A percentile compares a stretch with the other conserved stretches of the same genome.
Conservation (phyloP, 2,113 vertebrate genomes). For the Sinocyclocheilus grahami region DNA sequence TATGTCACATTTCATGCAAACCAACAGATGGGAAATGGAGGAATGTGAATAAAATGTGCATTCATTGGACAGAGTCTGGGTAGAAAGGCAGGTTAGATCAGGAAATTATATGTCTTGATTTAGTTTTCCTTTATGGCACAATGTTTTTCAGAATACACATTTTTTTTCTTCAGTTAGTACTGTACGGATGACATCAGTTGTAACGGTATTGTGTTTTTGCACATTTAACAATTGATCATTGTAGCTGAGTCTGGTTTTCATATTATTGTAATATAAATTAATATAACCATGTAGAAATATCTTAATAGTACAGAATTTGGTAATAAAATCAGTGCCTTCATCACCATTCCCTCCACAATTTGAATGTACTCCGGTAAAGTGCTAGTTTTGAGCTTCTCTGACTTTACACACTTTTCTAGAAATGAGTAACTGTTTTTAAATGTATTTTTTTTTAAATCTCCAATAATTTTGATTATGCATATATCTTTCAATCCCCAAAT, state of each 20-base stretch:
- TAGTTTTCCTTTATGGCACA: slow-evolving; percentile 46
- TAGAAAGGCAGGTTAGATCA: slow-evolving; percentile 57
- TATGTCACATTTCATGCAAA: slow-evolving; percentile 67
- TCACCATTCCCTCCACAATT: slow-evolving; percentile 25
- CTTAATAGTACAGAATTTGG: slow-evolving; percentile 32
- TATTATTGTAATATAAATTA: slow-evolving; percentile 7
- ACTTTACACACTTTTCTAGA: background rate
- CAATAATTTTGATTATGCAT: background rate
- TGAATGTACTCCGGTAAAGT: background rate
- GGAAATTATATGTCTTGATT: slow-evolving; percentile 43
- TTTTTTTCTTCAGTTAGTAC: background rate
- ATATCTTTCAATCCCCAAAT: background rate
- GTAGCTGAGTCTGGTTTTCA: background rate
- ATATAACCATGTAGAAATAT: slow-evolving; percentile 9
- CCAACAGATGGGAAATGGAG: slow-evolving; percentile 47
- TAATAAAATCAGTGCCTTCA: slow-evolving; percentile 66
- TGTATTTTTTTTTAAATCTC: background rate
- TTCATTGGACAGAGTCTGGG: slow-evolving; percentile 64
- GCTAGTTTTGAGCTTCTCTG: slow-evolving; percentile 23
- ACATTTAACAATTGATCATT: slow-evolving; percentile 20
- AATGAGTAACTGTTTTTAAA: background rate
- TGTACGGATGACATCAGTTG: slow-evolving; percentile 46
- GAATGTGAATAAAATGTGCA: slow-evolving; percentile 53
- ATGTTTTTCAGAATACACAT: slow-evolving; percentile 49
- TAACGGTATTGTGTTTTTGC: slow-evolving; percentile 63